Conservation (phyloP, 2,888 invertebrate genomes). For the Acanthacorydalis orientalis region DNA sequence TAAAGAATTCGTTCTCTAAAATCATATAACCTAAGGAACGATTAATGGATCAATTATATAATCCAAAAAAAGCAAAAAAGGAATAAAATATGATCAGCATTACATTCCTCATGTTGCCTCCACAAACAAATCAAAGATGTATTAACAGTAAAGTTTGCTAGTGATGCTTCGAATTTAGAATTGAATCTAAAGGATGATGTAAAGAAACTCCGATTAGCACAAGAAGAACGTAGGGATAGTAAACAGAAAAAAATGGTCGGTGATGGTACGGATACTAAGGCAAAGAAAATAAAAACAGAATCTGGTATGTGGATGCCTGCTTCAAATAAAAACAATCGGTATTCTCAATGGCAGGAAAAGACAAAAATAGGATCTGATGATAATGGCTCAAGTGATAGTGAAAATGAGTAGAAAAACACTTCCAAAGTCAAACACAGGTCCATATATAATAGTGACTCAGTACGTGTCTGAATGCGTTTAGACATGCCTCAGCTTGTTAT, state of each 20-base stretch:
- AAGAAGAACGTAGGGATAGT: constrained; percentile 75
- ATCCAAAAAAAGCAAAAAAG: constrained; percentile 33
- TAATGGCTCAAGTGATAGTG: constrained; percentile 29
- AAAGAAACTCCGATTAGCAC: constrained; percentile 39
- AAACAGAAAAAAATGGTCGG: constrained; percentile 91
- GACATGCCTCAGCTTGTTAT: no score
- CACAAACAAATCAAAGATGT: constrained; percentile 70
- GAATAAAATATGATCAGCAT: constrained; percentile 54
- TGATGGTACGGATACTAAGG: constrained; percentile 36
- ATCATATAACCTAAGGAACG: constrained; percentile 38
- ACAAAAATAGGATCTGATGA: constrained; percentile 36
- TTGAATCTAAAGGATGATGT: constrained; percentile 75
- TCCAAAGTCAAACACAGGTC: no score
- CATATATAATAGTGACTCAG: no score
- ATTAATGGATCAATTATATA: constrained; percentile 37
- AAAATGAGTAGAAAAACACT: constrained; percentile 13
- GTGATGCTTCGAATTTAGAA: constrained; percentile 59
- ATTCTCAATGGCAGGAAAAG: constrained; percentile 71
- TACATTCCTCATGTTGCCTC: constrained; percentile 74
- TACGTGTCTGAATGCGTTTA: no score
- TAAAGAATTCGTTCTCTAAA: constrained; percentile 36
- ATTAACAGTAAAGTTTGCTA: constrained; percentile 69
- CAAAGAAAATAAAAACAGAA: constrained; percentile 82
- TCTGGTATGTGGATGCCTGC: constrained; percentile 90
- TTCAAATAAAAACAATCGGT: constrained; percentile 81